These are phyloP conservation scores for Babyrousa celebensis DNA, from an alignment of 2,797 vertebrate genomes.

Conservation along the genomic window DNA sequence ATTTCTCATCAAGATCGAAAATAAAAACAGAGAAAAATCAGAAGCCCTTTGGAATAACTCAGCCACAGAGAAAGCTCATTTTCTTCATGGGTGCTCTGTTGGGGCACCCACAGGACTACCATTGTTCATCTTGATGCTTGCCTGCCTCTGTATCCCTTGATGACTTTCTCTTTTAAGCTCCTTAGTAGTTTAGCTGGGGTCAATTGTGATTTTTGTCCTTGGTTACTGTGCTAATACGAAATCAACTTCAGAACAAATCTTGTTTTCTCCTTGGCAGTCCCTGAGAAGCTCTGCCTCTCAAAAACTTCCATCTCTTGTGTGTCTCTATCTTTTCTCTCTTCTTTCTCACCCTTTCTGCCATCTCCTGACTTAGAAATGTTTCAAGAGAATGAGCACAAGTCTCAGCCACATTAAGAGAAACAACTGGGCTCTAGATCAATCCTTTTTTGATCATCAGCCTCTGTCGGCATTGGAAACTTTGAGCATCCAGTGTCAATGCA, in stretches of 20 bases:
- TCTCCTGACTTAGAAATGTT: slow-evolving; percentile 17
- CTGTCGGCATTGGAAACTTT: background rate
- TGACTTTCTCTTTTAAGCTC: background rate
- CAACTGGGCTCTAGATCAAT: background rate
- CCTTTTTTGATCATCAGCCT: background rate
- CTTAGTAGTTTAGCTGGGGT: background rate
- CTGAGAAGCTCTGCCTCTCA: background rate
- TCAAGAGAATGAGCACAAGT: background rate
- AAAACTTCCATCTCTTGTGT: background rate
- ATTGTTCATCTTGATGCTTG: background rate
- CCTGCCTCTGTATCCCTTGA: background rate
- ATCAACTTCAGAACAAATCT: background rate
- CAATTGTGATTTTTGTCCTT: background rate
- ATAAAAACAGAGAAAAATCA: slow-evolving; percentile 69
- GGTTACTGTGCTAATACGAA: background rate
- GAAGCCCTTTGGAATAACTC: slow-evolving; percentile 66
- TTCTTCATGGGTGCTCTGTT: background rate
- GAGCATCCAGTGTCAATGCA: background rate
- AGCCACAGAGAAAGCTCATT: background rate
- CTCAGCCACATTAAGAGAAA: background rate
- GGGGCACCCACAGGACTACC: background rate
- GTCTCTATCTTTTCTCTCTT: background rate
- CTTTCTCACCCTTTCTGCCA: background rate
- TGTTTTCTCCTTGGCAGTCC: background rate
- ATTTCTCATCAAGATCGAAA: slow-evolving; percentile 78